Percentiles rank a stretch among this genome's conserved stretches.
These are phyloP conservation scores for Polypterus senegalus DNA, from an alignment of 2,113 vertebrate genomes.

Conservation along the genomic window DNA sequence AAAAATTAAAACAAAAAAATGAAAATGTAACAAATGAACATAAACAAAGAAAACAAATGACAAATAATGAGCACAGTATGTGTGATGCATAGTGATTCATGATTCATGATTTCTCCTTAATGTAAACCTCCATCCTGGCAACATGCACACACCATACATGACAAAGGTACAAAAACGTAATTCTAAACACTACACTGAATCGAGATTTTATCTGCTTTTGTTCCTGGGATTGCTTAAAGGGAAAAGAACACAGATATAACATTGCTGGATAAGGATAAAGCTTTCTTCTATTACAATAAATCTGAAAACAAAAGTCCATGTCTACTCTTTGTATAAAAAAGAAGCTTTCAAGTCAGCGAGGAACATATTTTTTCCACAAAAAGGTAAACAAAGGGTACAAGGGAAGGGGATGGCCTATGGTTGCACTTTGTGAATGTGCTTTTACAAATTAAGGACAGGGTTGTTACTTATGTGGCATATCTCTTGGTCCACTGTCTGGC, in stretches of 20 bases:
- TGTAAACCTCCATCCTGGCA: slow-evolving; percentile 76
- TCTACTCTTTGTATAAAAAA: slow-evolving; percentile 61
- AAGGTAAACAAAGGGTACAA: slow-evolving; percentile 54
- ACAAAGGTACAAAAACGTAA: slow-evolving; percentile 72
- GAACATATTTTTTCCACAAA: slow-evolving; percentile 55
- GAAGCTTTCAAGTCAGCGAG: slow-evolving; percentile 69
- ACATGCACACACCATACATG: slow-evolving; percentile 85
- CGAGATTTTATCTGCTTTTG: slow-evolving; percentile 70
- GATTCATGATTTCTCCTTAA: slow-evolving; percentile 54
- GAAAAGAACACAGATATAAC: slow-evolving; percentile 62
- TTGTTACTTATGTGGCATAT: slow-evolving; percentile 65
- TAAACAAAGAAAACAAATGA: slow-evolving; percentile 52
- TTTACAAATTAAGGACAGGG: slow-evolving; percentile 61
- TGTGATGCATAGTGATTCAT: slow-evolving; percentile 70
- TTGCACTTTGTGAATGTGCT: slow-evolving; percentile 97
- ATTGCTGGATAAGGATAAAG: slow-evolving; percentile 75
- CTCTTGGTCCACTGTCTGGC: slow-evolving; percentile 86
- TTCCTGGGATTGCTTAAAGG: slow-evolving; percentile 47
- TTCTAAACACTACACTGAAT: slow-evolving; percentile 62
- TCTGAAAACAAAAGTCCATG: slow-evolving; percentile 59
- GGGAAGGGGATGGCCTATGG: slow-evolving; percentile 52
- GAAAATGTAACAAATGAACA: slow-evolving; percentile 26
- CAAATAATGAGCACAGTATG: slow-evolving; percentile 65
- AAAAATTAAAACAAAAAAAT: slow-evolving; percentile 40
- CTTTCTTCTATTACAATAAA: slow-evolving; percentile 67